A percentile compares a stretch with the other conserved stretches of the same genome.
phyloP scores from a whole-genome alignment of 2,113 vertebrate species.

The Serilophus lunatus region DNA sequence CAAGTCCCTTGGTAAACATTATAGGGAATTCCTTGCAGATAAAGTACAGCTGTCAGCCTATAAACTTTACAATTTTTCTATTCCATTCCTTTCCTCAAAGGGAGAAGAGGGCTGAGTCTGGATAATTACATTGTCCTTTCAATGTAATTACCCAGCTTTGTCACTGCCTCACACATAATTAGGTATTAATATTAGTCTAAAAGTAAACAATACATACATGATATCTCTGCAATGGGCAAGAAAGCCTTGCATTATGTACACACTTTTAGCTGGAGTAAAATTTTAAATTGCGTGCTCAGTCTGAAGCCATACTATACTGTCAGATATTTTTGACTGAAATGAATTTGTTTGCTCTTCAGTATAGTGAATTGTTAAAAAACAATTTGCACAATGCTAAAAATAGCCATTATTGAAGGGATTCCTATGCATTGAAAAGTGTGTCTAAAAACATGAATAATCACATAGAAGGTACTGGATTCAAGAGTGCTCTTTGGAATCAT shows the following conservation, averaged over 20 bases:
- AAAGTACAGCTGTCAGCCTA: not conserved
- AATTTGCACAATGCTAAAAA: not conserved
- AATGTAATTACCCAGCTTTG: slow-evolving; percentile 51
- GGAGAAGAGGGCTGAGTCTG: not conserved
- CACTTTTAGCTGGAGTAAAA: not conserved
- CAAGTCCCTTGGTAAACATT: not conserved
- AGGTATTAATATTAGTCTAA: slow-evolving; percentile 63
- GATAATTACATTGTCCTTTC: slow-evolving; percentile 42
- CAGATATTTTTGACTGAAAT: slow-evolving; percentile 42
- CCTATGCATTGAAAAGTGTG: not conserved
- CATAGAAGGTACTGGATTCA: not conserved
- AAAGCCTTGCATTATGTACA: slow-evolving; percentile 4
- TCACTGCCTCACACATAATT: slow-evolving; percentile 65
- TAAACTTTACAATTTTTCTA: not conserved
- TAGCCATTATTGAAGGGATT: not conserved
- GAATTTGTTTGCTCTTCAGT: slow-evolving; percentile 15
- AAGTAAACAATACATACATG: slow-evolving; percentile 55
- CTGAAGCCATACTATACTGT: not conserved
- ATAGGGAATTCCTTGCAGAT: not conserved
- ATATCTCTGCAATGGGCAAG: not conserved
- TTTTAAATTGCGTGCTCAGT: not conserved
- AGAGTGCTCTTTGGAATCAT: not conserved
- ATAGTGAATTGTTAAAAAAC: slow-evolving; percentile 17
- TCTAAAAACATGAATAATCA: not conserved
- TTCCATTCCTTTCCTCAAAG: slow-evolving; percentile 2